Base-by-base conservation (phyloP, 92 coral and sea anemone genomes). In the Plumapathes pennacea region DNA sequence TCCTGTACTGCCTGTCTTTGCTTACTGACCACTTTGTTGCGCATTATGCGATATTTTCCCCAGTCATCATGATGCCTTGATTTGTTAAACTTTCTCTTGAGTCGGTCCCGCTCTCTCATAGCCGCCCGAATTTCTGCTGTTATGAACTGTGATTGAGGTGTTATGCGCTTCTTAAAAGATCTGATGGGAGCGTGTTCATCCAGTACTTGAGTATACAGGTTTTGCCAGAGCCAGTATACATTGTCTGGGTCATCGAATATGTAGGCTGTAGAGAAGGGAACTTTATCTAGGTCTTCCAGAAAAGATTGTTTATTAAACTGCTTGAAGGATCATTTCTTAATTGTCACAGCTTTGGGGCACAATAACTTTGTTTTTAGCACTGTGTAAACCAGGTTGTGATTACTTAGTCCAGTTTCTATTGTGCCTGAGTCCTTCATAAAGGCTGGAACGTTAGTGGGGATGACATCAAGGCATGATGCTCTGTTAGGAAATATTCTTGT, bases 11-110 rank as follows among this genome's bases (percentile, higher is more conserved):
- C 71, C 46, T 36, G 53, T 59, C 83, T 50, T 81, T 78, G 56
- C 72, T 59, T 50, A 12, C 76, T 53, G 9, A 74, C 79, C 3
- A 82, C 83, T 49, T 62, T 76, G 65, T 82, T 76, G 38, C 89
- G 54, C 10, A 75, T 17, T 31, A 19, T 23, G 25, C 78, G 79
- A 45, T 75, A 75, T 4, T 68, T 61, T 44, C 76, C 74, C 82
- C 88, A 74, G 26, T 81, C 82, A 4, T 25, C 8, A 6, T 46
- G 60, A 45, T 60, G 72, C 59, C 83, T 74, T 19, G 78, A 66
- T 75, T 52, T 67, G 39, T 74, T 53, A 38, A 51, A 68, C 46
- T 48, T 49, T 42, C 62, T 82, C 56, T 67, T 82, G 46, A 25
- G 54, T 29, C 46, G 56, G 45, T 75, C 74, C 24, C 81, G 56